phyloP scores from a whole-genome alignment of 2,888 invertebrate species.

The Lasioglossum lativentre region DNA sequence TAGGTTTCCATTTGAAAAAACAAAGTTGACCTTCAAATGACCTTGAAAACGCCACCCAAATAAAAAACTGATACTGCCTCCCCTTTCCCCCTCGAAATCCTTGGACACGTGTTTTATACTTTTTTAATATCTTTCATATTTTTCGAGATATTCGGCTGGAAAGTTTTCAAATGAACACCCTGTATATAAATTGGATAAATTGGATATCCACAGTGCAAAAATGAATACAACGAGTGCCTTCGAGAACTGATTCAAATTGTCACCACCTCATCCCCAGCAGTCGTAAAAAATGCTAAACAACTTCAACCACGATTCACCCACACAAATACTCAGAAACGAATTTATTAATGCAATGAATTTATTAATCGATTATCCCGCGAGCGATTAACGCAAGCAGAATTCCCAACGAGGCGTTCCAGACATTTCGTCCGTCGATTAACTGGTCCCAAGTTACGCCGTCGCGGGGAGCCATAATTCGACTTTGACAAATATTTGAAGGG shows the following conservation, averaged over 20 bases:
- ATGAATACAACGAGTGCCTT: neutral
- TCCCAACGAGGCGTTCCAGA: neutral
- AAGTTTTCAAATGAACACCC: no score
- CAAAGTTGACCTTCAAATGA: no score
- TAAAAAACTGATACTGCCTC: no score
- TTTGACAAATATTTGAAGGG: conserved; percentile 46
- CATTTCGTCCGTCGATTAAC: conserved; percentile 29
- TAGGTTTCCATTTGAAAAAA: no score
- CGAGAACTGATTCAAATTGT: neutral
- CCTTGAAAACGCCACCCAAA: no score
- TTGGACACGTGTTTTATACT: no score
- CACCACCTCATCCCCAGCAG: neutral
- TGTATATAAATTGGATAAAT: neutral
- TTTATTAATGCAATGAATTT: neutral
- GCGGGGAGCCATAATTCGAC: conserved; percentile 34
- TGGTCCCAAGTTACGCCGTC: conserved; percentile 14
- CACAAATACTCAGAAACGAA: neutral
- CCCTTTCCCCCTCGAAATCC: no score
- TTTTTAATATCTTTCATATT: no score
- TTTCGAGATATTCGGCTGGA: no score
- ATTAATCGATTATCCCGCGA: neutral
- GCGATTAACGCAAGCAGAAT: neutral
- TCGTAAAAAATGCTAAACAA: neutral
- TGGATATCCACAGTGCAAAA: neutral
- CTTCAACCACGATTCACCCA: neutral